Evolutionary conservation across 1,140 invertebrate species (phyloP), one percentile per base, ranked within the genome.

Genomic region (Danaus plexippus): DNA sequence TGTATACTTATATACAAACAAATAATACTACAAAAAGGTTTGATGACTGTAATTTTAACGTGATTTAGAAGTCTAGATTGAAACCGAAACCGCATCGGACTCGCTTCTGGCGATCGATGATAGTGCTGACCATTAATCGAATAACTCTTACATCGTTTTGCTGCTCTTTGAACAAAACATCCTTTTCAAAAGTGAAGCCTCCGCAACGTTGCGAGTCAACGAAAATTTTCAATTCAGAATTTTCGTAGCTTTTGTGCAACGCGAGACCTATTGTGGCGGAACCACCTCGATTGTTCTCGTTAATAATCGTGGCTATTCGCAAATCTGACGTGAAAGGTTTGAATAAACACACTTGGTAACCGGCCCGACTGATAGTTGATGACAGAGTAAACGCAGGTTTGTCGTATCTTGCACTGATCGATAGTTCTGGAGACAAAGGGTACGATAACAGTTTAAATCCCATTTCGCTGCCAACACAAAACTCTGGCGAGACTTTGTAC

Each of bases 1-100:
- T 85, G 80, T 85, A 85, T 85, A 85, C 80, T 84, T 84, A 85
- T 80, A 76, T 82, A 85, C 71, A 85, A 82, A 81, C 63, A 74
- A 76, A 82, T 80, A 77, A 68, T 62, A 73, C 71, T 80, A 83
- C 65, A 80, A 81, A 83, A 78, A 69, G 2, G 22, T 49, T 10
- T 46, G 41, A 47, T 43, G 15, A 47, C 10, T 9, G n/a, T 9
- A 52, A 53, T 54, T 15, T 45, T 60, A 13, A 11, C 18, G 43
- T 44, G 50, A 45, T 51, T 80, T 65, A 84, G 57, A 86, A 86
- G 55, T 86, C 80, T 11, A 86, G 58, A 53, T 83, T 71, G 46
- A 86, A 77, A 9, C 83, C 83, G n/a, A 86, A 71, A 5, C 81
- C 83, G 18, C 83, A 76, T 0, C 74, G 69, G 0, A 86, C 73